These are phyloP conservation scores for Lasiommata megera DNA, from an alignment of 2,888 invertebrate genomes.

Conservation along the genomic window DNA sequence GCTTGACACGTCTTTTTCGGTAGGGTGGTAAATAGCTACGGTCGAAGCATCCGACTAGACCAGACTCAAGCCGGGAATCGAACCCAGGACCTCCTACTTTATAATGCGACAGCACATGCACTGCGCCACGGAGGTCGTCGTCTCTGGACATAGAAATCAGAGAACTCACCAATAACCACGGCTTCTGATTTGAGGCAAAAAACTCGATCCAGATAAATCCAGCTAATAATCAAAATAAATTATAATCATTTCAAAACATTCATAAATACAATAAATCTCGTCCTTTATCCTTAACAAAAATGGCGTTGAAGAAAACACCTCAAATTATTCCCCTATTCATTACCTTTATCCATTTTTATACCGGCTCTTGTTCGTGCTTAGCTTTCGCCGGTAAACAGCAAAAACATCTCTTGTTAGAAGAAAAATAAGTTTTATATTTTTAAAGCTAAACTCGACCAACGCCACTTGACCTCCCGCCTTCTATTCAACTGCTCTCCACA, in stretches of 20 bases:
- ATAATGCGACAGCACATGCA: too few species aligned
- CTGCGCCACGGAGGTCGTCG: too few species aligned
- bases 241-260: neutral
- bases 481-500: constrained; percentile 19
- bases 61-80: too few species aligned
- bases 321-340: constrained; percentile 17
- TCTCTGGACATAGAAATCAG: too few species aligned
- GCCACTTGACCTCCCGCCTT: constrained; percentile 16
- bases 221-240: neutral
- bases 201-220: too few species aligned
- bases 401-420: constrained; percentile 21
- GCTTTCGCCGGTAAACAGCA: constrained; percentile 19
- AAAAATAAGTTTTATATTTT: constrained; percentile 31
- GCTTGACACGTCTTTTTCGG: too few species aligned
- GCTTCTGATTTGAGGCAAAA: too few species aligned
- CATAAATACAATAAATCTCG: neutral
- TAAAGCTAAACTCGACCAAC: constrained; percentile 23
- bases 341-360: constrained; percentile 17
- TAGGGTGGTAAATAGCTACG: too few species aligned
- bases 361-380: constrained; percentile 22
- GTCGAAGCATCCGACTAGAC: too few species aligned
- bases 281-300: neutral
- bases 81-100: too few species aligned
- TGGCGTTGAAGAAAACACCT: constrained; percentile 1
- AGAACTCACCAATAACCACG: too few species aligned